phyloP scores from a whole-genome alignment of 2,888 invertebrate genomes.

The Drosophila mulleri region DNA sequence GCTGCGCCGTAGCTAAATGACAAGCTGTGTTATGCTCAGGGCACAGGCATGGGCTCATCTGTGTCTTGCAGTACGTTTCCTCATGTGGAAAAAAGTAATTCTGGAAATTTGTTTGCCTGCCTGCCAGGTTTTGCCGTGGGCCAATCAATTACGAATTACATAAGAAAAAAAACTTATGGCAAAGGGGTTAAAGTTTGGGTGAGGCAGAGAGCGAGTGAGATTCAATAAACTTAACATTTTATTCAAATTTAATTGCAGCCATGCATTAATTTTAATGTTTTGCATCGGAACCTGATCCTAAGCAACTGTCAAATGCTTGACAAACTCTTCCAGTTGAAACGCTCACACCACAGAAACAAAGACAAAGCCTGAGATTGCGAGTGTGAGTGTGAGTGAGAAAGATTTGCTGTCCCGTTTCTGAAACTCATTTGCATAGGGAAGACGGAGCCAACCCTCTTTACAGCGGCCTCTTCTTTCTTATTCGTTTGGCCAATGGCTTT shows the following conservation, averaged over 20 bases:
- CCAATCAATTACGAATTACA: slow-evolving; percentile 66
- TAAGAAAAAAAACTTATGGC: not conserved
- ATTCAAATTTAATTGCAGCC: slow-evolving; percentile 74
- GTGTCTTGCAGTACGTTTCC: not conserved
- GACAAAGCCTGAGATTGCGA: not conserved
- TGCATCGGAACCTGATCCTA: slow-evolving; percentile 62
- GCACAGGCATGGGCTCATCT: not conserved
- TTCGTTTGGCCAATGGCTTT: slow-evolving; percentile 24
- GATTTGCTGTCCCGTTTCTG: slow-evolving; percentile 2
- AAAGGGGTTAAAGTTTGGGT: slow-evolving; percentile 6
- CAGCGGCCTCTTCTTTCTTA: not conserved
- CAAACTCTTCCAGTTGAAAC: slow-evolving; percentile 36
- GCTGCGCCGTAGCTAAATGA: not conserved
- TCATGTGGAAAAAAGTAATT: not conserved
- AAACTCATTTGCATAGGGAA: slow-evolving; percentile 49
- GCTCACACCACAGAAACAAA: not conserved
- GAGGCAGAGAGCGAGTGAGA: slow-evolving; percentile 5
- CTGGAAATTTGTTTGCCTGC: not conserved
- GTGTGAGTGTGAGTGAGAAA: not conserved
- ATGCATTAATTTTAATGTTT: slow-evolving; percentile 61
- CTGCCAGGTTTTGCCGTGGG: slow-evolving; percentile 17
- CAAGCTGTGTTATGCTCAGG: not conserved
- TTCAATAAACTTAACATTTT: slow-evolving; percentile 68
- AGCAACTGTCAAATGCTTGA: slow-evolving; percentile 69
- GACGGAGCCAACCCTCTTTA: not conserved